Conservation (phyloP, 2,113 vertebrate genomes). For the Macquaria ambigua region DNA sequence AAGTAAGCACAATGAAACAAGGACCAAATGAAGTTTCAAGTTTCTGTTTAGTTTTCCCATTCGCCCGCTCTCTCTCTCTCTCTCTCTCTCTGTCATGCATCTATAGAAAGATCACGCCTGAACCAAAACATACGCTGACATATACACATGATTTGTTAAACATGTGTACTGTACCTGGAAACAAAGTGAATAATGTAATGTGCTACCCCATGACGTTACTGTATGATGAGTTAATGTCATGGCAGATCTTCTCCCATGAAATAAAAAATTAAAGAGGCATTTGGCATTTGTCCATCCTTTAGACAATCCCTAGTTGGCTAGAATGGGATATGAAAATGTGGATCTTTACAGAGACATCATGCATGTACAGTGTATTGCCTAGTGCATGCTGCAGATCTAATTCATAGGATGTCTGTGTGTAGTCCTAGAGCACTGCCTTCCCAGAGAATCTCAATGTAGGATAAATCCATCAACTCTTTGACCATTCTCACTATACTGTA, state of each 20-base stretch:
- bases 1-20: conserved; percentile 26
- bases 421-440: conserved; percentile 21
- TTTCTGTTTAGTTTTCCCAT: conserved; percentile 15
- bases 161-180: conserved; percentile 16
- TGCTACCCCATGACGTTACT: conserved; percentile 17
- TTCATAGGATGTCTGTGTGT: conserved; percentile 24
- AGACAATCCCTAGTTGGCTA: background rate
- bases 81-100: background rate
- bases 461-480: conserved; percentile 35
- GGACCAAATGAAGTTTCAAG: conserved; percentile 19
- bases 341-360: background rate
- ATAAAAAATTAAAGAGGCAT: conserved; percentile 51
- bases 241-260: conserved; percentile 40
- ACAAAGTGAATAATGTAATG: conserved; percentile 46
- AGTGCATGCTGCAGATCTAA: conserved; percentile 4
- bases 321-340: background rate
- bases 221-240: conserved; percentile 44
- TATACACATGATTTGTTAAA: conserved; percentile 12
- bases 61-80: background rate
- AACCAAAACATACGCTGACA: background rate
- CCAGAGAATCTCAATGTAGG: conserved; percentile 30
- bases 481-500: conserved; percentile 18
- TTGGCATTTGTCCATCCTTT: background rate
- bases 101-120: background rate
- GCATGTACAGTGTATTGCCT: background rate